Conservation (phyloP, 2,797 vertebrate species). For the Enteromius afrohamiltoni region DNA sequence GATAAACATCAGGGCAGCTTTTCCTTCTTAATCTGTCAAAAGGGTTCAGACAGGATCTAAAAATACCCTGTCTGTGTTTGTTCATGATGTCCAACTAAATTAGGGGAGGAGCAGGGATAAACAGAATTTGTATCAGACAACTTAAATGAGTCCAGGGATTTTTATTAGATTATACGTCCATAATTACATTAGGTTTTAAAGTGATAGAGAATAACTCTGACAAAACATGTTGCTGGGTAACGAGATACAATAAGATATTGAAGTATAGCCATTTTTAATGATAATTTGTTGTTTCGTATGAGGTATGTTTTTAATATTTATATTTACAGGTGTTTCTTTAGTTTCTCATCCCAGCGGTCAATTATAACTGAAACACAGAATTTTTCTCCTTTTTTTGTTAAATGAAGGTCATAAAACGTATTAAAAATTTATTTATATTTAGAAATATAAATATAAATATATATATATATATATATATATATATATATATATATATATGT, state of each 20-base stretch:
- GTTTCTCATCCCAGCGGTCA: neutral
- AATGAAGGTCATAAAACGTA: neutral
- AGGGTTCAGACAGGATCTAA: slow-evolving; percentile 32
- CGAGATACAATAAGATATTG: slow-evolving; percentile 29
- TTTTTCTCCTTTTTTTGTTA: neutral
- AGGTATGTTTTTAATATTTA: no score
- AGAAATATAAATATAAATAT: no score
- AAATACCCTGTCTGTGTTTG: slow-evolving; percentile 32
- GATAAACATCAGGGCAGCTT: slow-evolving; percentile 23
- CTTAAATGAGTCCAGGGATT: slow-evolving; percentile 54
- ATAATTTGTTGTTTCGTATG: neutral
- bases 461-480: no score
- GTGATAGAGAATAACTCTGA: slow-evolving; percentile 46
- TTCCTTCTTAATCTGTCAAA: slow-evolving; percentile 41
- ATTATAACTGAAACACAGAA: neutral
- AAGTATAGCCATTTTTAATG: neutral
- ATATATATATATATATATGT: no score
- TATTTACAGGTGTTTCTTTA: neutral
- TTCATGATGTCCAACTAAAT: slow-evolving; percentile 47
- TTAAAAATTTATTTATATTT: no score
- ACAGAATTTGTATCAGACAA: slow-evolving; percentile 33
- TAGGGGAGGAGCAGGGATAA: slow-evolving; percentile 42
- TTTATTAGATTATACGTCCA: slow-evolving; percentile 58
- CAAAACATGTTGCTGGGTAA: slow-evolving; percentile 30
- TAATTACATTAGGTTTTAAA: slow-evolving; percentile 55